phyloP scores from a whole-genome alignment of 1,140 invertebrate genomes.

The Chymomyza costata region DNA sequence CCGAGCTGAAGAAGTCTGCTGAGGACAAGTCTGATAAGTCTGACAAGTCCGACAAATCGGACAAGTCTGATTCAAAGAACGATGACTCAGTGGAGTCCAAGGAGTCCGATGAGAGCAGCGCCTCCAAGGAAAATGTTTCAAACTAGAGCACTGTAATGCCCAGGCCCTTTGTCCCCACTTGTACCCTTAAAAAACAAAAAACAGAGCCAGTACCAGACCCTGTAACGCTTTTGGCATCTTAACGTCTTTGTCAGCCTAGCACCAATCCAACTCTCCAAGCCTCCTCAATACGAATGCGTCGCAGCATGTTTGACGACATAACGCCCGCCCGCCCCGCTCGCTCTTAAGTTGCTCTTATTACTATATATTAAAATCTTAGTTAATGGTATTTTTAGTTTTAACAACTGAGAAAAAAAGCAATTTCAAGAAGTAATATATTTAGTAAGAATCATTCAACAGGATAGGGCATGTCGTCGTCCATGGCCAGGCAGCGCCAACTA shows the following conservation, averaged over 20 bases:
- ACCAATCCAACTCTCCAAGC: background rate
- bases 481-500: background rate
- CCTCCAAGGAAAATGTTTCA: constrained; percentile 48
- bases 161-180: background rate
- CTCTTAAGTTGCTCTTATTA: constrained; percentile 30
- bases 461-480: too few relatives aligned
- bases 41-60: constrained; percentile 25
- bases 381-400: constrained; percentile 38
- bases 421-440: too few relatives aligned
- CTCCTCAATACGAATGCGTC: too few relatives aligned
- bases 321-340: constrained; percentile 8
- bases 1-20: constrained; percentile 42
- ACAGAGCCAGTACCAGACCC: background rate
- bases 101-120: constrained; percentile 52
- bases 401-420: constrained; percentile 26
- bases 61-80: constrained; percentile 43
- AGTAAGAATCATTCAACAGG: too few relatives aligned
- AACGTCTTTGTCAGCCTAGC: too few relatives aligned
- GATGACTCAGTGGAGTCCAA: constrained; percentile 52
- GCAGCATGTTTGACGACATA: too few relatives aligned
- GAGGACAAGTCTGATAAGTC: constrained; percentile 39
- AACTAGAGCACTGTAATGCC: constrained; percentile 19
- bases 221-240: too few relatives aligned
- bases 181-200: constrained; percentile 8
- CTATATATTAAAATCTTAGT: constrained; percentile 32